Evolutionary conservation across 2,888 invertebrate species (phyloP).

Genomic region (Nephrotoma appendiculata): DNA sequence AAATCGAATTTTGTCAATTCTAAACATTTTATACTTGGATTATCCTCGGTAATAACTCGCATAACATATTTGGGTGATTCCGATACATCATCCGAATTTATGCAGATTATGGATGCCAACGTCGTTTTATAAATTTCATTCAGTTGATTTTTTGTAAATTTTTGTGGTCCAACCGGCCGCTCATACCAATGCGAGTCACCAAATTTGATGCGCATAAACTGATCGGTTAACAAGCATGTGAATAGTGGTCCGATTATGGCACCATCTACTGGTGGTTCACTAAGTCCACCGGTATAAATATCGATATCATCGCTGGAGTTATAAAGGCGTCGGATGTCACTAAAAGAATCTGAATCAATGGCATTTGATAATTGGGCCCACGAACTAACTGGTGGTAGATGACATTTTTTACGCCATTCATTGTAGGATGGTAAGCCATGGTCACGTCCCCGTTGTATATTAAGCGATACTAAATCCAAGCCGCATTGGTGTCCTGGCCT

Average conservation of each 20-base stretch:
- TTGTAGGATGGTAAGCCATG: conserved; percentile 73
- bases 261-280: conserved; percentile 55
- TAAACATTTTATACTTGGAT: conserved; percentile 47
- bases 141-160: conserved; percentile 61
- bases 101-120: conserved; percentile 59
- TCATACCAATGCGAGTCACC: conserved; percentile 90
- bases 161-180: conserved; percentile 43
- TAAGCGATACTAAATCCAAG: conserved; percentile 71
- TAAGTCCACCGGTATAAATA: conserved; percentile 73
- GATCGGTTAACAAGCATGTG: conserved; percentile 70
- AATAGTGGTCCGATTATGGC: conserved; percentile 74
- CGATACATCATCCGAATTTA: conserved; percentile 53
- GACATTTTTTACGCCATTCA: conserved; percentile 62
- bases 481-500: conserved; percentile 41
- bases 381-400: conserved; percentile 40
- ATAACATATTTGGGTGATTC: conserved; percentile 53
- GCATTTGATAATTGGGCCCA: conserved; percentile 50
- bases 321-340: conserved; percentile 49
- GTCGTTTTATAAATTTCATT: conserved; percentile 63
- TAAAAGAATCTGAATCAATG: conserved; percentile 48
- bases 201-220: conserved; percentile 63
- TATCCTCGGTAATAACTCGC: conserved; percentile 40
- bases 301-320: conserved; percentile 66
- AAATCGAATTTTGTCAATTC: conserved; percentile 43
- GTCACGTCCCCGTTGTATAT: conserved; percentile 80